Evolutionary conservation across 2,797 vertebrate genomes (phyloP).

Genomic region (Manis javanica): DNA sequence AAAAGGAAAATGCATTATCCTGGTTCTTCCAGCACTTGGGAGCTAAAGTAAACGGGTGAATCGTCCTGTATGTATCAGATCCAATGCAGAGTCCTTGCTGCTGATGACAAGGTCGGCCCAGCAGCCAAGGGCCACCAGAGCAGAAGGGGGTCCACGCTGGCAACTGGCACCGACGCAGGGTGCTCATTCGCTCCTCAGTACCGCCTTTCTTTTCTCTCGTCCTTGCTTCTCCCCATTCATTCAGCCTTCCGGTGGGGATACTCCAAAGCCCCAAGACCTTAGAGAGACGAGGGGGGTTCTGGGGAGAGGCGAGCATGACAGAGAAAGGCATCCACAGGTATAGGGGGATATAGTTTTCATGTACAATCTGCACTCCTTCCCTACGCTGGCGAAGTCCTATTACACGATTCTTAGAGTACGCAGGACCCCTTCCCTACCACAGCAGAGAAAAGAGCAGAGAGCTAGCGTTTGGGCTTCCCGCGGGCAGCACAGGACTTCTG

Average conservation of each 20-base stretch:
- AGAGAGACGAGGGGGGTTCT: not conserved
- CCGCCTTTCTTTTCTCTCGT: not conserved
- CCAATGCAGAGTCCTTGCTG: accelerated
- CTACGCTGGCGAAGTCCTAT: not conserved
- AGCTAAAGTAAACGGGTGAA: not conserved
- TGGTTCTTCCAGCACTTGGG: not conserved
- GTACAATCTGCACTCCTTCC: not conserved
- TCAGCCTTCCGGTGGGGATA: not conserved
- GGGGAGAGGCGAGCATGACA: not conserved
- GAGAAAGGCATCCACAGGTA: not conserved
- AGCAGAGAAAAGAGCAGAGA: not conserved
- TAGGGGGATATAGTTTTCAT: not conserved
- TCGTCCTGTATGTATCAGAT: accelerated
- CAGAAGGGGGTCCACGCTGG: not conserved
- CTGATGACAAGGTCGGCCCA: accelerated
- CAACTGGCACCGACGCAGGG: too few relatives aligned
- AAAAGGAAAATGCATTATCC: not conserved
- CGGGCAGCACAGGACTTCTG: not conserved
- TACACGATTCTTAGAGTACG: not conserved
- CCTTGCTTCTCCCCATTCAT: not conserved
- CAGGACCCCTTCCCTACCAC: not conserved
- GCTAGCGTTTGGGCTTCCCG: too few relatives aligned
- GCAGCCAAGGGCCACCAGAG: accelerated
- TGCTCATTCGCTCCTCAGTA: too few relatives aligned
- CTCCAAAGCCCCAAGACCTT: not conserved